A percentile compares a stretch with the other conserved stretches of the same genome.
Conservation (phyloP, 2,888 invertebrate genomes). For the Germaria angustata region DNA sequence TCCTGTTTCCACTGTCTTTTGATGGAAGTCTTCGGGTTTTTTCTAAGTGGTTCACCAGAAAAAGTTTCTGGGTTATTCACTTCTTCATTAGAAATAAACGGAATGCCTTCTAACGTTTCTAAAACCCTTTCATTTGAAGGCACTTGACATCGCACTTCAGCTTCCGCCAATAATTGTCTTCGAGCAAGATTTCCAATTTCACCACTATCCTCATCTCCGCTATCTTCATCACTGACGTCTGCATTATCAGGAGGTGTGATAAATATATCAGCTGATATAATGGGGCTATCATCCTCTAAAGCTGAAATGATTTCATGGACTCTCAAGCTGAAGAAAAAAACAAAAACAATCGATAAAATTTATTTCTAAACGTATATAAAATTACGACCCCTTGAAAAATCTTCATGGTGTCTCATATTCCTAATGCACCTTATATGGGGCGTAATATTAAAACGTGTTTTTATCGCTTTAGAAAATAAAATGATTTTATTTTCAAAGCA, state of each 20-base stretch:
- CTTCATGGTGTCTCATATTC: constrained; percentile 8
- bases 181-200: neutral
- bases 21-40: neutral
- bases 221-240: no score
- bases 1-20: neutral
- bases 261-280: constrained; percentile 12
- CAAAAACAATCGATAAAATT: neutral
- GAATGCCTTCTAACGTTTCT: neutral
- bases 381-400: neutral
- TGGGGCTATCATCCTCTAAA: neutral
- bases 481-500: neutral
- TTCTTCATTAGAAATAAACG: no score
- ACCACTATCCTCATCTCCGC: neutral
- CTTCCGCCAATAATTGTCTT: constrained; percentile 2
- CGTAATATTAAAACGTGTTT: neutral
- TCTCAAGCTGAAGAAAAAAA: neutral
- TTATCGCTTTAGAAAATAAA: neutral
- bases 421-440: constrained; percentile 1
- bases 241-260: neutral
- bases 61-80: neutral
- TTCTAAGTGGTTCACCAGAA: neutral
- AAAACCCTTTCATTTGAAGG: constrained; percentile 3
- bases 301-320: neutral
- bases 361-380: neutral
- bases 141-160: constrained; percentile 14